Evolutionary conservation across 1,140 invertebrate genomes (phyloP).

Genomic region (Caenorhabditis inopinata): DNA sequence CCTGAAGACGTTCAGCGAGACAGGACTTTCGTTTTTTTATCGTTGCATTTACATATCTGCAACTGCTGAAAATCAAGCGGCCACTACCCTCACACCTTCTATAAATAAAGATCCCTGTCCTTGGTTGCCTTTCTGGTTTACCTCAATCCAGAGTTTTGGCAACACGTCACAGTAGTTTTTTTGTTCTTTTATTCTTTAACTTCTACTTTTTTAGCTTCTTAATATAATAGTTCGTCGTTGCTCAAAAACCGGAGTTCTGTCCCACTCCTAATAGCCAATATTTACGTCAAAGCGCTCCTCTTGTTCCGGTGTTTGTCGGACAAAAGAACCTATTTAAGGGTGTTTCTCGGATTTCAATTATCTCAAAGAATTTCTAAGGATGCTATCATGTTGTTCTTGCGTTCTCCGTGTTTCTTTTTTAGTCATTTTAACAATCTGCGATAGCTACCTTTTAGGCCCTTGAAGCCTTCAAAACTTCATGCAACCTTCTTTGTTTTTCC

Average conservation of each 20-base stretch:
- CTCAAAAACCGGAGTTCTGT: conserved; percentile 7
- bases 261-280: conserved; percentile 11
- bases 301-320: background rate
- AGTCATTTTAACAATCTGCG: too few species aligned
- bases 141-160: background rate
- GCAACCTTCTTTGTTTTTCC: too few species aligned
- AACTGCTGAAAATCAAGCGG: conserved; percentile 25
- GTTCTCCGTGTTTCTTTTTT: too few species aligned
- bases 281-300: conserved; percentile 6
- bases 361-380: background rate
- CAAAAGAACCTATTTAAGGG: conserved; percentile 9
- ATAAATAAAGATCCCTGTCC: background rate
- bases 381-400: too few species aligned
- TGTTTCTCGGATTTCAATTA: background rate
- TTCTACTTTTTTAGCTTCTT: background rate
- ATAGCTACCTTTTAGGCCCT: too few species aligned
- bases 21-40: too few species aligned
- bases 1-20: too few species aligned
- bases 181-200: conserved; percentile 11
- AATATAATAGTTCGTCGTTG: background rate
- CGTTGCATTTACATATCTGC: too few species aligned
- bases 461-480: too few species aligned
- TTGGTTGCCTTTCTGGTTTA: background rate
- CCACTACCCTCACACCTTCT: background rate
- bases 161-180: conserved; percentile 27